phyloP scores from a whole-genome alignment of 2,888 invertebrate genomes.

The Hirtodrosophila cameraria region DNA sequence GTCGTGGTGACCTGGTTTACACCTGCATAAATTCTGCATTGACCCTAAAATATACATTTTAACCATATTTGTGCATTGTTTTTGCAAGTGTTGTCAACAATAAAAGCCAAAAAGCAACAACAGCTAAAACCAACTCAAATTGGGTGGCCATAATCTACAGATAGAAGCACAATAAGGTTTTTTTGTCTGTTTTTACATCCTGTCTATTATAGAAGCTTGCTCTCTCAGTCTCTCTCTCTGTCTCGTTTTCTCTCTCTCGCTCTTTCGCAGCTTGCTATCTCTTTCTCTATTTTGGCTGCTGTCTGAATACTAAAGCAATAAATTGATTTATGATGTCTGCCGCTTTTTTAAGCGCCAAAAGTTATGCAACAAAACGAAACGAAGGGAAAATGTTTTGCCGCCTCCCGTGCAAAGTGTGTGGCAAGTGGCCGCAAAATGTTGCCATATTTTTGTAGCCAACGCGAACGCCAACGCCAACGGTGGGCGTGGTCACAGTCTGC shows the following conservation, averaged over 20 bases:
- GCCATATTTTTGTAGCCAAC: conserved; percentile 23
- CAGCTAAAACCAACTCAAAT: conserved; percentile 39
- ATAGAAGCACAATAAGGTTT: conserved; percentile 22
- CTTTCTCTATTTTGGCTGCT: conserved; percentile 29
- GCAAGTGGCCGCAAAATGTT: conserved; percentile 47
- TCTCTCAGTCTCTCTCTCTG: conserved; percentile 2
- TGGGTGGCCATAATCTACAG: conserved; percentile 24
- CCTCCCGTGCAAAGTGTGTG: conserved; percentile 21
- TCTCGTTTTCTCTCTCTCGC: neutral
- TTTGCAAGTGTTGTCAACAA: conserved; percentile 31
- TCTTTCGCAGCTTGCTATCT: neutral
- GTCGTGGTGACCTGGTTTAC: conserved; percentile 23
- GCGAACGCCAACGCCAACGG: conserved; percentile 4
- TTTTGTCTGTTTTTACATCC: neutral
- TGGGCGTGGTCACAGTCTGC: conserved; percentile 19
- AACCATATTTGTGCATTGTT: conserved; percentile 20
- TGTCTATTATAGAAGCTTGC: neutral
- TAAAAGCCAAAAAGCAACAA: conserved; percentile 4
- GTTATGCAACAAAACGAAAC: conserved; percentile 69
- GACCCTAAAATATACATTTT: neutral
- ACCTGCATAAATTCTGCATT: conserved; percentile 38
- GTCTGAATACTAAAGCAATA: conserved; percentile 47
- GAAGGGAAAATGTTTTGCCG: conserved; percentile 39
- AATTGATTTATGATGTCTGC: conserved; percentile 76
- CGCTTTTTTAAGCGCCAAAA: conserved; percentile 60